Conservation (phyloP, 2,888 invertebrate species). For the Sminthurinus aureus region DNA sequence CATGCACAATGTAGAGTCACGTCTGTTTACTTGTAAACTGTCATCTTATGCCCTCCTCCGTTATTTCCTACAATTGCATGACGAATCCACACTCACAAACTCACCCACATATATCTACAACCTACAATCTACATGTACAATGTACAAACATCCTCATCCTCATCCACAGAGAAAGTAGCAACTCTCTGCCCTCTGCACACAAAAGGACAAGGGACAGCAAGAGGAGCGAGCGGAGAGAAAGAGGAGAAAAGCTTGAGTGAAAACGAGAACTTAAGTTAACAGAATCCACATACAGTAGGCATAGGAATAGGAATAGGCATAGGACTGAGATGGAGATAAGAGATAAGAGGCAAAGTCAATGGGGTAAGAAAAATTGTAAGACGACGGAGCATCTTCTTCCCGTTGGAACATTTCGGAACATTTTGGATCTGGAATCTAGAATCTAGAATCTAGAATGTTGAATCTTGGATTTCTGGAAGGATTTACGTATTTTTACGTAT, state of each 20-base stretch:
- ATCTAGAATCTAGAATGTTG: too few relatives aligned
- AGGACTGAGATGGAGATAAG: neutral
- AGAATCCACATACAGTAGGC: neutral
- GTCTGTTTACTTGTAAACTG: neutral
- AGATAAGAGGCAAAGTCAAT: neutral
- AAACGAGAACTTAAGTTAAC: neutral
- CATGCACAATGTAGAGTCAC: neutral
- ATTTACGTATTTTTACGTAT: constrained; percentile 1
- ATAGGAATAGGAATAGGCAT: too few relatives aligned
- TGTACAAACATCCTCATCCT: neutral
- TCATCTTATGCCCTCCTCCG: neutral
- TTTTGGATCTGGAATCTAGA: too few relatives aligned
- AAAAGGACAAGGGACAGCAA: neutral
- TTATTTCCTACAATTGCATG: neutral
- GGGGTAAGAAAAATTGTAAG: constrained; percentile 8
- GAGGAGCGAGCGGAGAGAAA: neutral
- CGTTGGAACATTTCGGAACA: too few relatives aligned
- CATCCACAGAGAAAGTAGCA: neutral
- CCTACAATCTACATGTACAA: too few relatives aligned
- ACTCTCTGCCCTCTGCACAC: too few relatives aligned
- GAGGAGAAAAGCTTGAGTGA: neutral
- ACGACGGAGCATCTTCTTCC: neutral
- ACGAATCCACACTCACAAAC: too few relatives aligned
- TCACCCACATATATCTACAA: too few relatives aligned
- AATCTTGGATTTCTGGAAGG: neutral